A percentile compares a stretch with the other conserved stretches of the same genome.
These are phyloP conservation scores for Menura novaehollandiae DNA, from an alignment of 2,113 vertebrate genomes.

Conservation along the genomic window DNA sequence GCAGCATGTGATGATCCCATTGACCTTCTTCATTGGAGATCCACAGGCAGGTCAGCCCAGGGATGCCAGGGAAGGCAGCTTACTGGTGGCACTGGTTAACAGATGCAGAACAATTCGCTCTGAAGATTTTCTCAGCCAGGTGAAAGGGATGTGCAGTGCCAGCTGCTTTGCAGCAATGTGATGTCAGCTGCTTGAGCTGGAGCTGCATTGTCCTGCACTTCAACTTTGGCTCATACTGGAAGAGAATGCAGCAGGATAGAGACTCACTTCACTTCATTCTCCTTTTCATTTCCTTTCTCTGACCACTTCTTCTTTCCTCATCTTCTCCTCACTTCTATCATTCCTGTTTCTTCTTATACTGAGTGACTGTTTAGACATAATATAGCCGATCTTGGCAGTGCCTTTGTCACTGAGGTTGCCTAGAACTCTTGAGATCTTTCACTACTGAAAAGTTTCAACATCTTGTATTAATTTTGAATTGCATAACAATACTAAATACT, in stretches of 20 bases:
- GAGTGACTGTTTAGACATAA: neutral
- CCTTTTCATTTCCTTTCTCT: neutral
- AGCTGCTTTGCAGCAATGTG: neutral
- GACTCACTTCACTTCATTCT: neutral
- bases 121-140: neutral
- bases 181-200: neutral
- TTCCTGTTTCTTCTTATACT: neutral
- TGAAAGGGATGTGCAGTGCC: neutral
- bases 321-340: neutral
- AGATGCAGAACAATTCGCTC: neutral
- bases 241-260: neutral
- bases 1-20: neutral
- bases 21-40: neutral
- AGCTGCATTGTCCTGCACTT: neutral
- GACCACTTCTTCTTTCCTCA: neutral
- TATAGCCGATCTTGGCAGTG: neutral
- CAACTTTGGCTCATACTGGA: neutral
- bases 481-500: neutral
- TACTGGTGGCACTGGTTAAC: neutral
- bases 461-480: neutral
- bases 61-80: neutral
- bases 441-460: neutral
- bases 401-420: neutral
- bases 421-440: neutral
- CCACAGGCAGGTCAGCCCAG: neutral